Conservation (phyloP, 37 sponge, comb jelly and placozoan genomes). For the Hexactinellida sp. region DNA sequence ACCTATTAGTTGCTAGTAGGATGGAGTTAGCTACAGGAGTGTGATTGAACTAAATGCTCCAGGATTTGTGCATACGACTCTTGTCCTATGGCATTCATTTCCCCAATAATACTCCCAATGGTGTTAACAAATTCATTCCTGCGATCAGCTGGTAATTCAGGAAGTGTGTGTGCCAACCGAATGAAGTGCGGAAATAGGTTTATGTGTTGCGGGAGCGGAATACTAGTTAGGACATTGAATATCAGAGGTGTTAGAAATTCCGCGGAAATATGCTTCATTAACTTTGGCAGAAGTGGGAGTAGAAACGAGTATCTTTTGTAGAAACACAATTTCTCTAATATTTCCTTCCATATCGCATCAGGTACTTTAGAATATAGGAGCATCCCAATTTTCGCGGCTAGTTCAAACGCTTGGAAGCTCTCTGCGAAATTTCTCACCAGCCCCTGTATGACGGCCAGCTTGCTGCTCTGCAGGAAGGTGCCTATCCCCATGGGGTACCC, state of each 20-base stretch:
- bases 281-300: neutral
- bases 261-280: neutral
- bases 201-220: neutral
- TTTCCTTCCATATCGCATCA: neutral
- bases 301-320: neutral
- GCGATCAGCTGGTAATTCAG: neutral
- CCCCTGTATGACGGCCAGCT: neutral
- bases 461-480: neutral
- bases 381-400: neutral
- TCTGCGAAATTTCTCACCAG: constrained; percentile 8
- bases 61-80: neutral
- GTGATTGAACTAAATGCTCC: constrained; percentile 12
- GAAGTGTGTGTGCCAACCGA: neutral
- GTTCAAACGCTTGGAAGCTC: neutral
- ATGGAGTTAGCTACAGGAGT: no score
- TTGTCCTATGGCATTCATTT: neutral
- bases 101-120: neutral
- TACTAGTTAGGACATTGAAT: neutral
- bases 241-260: neutral
- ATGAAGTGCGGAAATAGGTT: constrained; percentile 10
- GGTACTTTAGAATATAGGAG: neutral
- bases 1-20: no score
- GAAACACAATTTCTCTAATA: neutral
- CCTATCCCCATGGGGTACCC: constrained; percentile 7
- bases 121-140: neutral